Evolutionary conservation across 2,797 vertebrate species (phyloP).

Genomic region (Nannoperca obscura): DNA sequence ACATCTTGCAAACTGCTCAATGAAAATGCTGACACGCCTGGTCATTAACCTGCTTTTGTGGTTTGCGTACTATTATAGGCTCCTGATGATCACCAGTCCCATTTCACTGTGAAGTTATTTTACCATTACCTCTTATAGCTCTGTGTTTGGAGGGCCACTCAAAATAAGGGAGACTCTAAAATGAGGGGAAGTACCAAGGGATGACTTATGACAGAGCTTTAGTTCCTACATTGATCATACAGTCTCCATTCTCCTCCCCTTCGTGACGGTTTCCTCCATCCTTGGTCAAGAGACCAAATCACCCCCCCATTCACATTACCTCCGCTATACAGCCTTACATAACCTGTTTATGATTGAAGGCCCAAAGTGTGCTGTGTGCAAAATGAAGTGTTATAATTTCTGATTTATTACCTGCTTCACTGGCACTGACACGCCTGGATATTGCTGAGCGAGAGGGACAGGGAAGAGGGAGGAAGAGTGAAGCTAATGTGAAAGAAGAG

Average conservation of each 20-base stretch:
- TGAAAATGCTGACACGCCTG: not conserved
- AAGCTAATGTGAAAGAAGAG: conserved; percentile 38
- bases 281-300: conserved; percentile 1
- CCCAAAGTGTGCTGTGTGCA: conserved; percentile 41
- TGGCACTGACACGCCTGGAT: conserved; percentile 58
- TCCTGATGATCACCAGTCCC: not conserved
- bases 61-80: not conserved
- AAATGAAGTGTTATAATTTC: conserved; percentile 67
- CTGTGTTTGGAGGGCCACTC: not conserved
- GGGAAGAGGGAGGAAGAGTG: conserved; percentile 11
- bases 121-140: no score
- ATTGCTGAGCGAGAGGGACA: conserved; percentile 45
- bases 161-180: not conserved
- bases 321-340: conserved; percentile 28
- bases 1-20: not conserved
- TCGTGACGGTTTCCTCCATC: not conserved
- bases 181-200: not conserved
- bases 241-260: not conserved
- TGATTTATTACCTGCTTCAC: conserved; percentile 74
- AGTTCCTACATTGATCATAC: not conserved
- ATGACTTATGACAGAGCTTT: not conserved
- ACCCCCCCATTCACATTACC: not conserved
- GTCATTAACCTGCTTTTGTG: not conserved
- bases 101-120: conserved; percentile 2
- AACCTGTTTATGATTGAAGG: conserved; percentile 39